These are phyloP conservation scores for Ectropis crepuscularia DNA, from an alignment of 2,888 invertebrate genomes.

Conservation along the genomic window DNA sequence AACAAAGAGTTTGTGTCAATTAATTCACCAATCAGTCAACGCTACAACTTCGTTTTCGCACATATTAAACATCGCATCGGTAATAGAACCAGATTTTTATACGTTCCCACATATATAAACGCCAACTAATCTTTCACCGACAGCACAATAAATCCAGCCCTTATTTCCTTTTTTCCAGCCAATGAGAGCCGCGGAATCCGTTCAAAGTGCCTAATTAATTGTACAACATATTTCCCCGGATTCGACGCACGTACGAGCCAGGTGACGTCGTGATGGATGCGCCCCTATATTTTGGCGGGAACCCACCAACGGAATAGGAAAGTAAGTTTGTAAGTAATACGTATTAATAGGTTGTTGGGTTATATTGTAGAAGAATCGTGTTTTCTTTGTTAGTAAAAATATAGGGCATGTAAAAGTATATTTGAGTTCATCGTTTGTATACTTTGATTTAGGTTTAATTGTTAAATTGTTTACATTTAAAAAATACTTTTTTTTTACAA, in stretches of 20 bases:
- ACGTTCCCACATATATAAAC: constrained; percentile 34
- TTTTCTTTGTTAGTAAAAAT: too few species aligned
- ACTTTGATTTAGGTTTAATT: too few species aligned
- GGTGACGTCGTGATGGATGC: constrained; percentile 72
- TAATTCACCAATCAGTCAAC: background rate
- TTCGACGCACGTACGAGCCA: constrained; percentile 67
- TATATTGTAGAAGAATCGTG: background rate
- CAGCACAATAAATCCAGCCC: constrained; percentile 66
- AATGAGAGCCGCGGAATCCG: constrained; percentile 70
- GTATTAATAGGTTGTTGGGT: background rate
- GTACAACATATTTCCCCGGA: constrained; percentile 66
- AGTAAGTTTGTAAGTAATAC: constrained; percentile 4
- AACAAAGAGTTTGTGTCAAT: too few species aligned
- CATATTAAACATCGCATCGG: background rate
- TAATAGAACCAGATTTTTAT: constrained; percentile 16
- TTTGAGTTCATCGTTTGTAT: too few species aligned
- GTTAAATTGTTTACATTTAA: too few species aligned
- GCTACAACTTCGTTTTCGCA: background rate
- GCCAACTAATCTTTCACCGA: constrained; percentile 61
- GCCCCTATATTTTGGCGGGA: constrained; percentile 49
- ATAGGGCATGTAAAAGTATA: too few species aligned
- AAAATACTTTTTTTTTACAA: too few species aligned
- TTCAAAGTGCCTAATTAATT: constrained; percentile 76
- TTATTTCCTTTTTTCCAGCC: constrained; percentile 65
- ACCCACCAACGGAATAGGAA: constrained; percentile 20